phyloP scores from a whole-genome alignment of 1,140 invertebrate genomes.

The Chlorops oryzae region DNA sequence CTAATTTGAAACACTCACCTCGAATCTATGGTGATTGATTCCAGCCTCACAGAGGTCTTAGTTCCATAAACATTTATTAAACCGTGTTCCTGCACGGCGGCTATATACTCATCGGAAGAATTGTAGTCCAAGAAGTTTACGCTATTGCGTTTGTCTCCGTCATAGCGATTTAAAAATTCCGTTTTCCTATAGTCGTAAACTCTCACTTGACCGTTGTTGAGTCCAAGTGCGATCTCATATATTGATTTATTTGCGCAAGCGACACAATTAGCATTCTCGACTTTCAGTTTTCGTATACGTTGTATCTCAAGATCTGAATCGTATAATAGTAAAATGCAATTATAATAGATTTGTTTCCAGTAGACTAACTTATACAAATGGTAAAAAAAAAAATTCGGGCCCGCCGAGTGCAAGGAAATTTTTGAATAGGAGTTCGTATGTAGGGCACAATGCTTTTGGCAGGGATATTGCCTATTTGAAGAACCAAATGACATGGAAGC shows the following conservation, averaged over 20 bases:
- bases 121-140: constrained; percentile 42
- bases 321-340: constrained; percentile 2
- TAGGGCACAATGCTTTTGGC: no score
- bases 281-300: constrained; percentile 37
- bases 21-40: constrained; percentile 33
- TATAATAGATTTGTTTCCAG: neutral
- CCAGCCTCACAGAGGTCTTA: constrained; percentile 36
- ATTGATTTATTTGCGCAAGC: constrained; percentile 30
- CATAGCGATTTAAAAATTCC: constrained; percentile 32
- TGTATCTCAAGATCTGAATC: constrained; percentile 36
- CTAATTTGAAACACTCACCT: constrained; percentile 23
- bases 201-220: constrained; percentile 33
- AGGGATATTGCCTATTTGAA: no score
- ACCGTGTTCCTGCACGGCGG: constrained; percentile 38
- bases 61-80: constrained; percentile 37
- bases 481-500: no score
- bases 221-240: constrained; percentile 39
- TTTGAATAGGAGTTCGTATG: no score
- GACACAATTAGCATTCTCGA: constrained; percentile 39
- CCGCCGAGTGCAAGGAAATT: no score
- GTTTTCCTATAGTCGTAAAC: constrained; percentile 32
- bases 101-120: constrained; percentile 39
- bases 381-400: no score
- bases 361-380: no score
- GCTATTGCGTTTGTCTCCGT: constrained; percentile 26